Evolutionary conservation across 2,797 vertebrate genomes (phyloP).

Genomic region (Alosa sapidissima): DNA sequence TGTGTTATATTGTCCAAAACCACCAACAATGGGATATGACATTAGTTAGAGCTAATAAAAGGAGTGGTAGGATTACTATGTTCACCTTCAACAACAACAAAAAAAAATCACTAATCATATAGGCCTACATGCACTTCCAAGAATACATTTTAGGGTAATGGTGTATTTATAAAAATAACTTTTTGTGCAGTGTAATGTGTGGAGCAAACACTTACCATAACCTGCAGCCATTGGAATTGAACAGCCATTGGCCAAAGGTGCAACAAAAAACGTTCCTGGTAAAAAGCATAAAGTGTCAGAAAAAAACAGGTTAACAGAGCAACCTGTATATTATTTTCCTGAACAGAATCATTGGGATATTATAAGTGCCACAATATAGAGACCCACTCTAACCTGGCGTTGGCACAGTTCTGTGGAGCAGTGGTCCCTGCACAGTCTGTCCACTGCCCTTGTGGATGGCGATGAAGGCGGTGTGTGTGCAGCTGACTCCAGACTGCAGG

Average conservation of each 20-base stretch:
- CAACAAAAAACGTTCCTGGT: background rate
- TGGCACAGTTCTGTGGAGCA: constrained; percentile 61
- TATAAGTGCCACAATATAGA: no score
- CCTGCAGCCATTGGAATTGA: background rate
- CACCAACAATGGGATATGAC: no score
- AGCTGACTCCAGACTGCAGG: constrained; percentile 77
- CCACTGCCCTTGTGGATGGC: constrained; percentile 67
- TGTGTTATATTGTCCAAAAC: no score
- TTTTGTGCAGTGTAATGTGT: no score
- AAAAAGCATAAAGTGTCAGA: background rate
- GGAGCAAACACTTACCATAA: no score
- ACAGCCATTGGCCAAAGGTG: background rate
- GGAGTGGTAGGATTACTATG: no score
- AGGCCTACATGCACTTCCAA: no score
- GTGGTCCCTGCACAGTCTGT: constrained; percentile 61
- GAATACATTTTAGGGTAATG: no score
- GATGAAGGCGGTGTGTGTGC: constrained; percentile 76
- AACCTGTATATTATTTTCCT: background rate
- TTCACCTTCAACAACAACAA: no score
- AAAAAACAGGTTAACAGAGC: background rate
- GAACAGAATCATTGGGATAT: background rate
- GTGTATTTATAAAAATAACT: no score
- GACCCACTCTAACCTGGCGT: constrained; percentile 47
- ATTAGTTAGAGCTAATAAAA: no score
- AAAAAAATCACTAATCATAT: no score